Conservation (phyloP, 2,113 vertebrate species). For the Stercorarius parasiticus region DNA sequence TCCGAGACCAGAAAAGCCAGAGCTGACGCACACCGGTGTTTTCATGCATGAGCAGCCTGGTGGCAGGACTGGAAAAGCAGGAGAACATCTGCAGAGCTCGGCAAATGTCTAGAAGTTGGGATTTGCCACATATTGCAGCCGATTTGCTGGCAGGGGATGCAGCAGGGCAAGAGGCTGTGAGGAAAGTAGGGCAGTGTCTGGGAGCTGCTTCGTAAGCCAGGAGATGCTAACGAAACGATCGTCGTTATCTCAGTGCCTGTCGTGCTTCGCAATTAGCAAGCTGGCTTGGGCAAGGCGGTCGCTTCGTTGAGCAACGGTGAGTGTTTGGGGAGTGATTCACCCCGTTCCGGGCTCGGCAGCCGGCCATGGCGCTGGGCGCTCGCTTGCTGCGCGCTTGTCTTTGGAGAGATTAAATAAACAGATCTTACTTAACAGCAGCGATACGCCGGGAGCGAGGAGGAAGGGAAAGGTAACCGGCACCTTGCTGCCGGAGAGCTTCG, state of each 20-base stretch:
- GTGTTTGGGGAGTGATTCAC: conserved; percentile 39
- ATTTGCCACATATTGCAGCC: neutral
- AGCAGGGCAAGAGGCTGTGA: neutral
- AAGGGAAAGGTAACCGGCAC: neutral
- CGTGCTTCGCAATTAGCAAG: neutral
- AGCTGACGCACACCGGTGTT: neutral
- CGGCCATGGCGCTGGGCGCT: neutral
- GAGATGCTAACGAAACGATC: neutral
- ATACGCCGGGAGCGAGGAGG: neutral
- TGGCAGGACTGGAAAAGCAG: conserved; percentile 59
- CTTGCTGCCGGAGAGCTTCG: neutral
- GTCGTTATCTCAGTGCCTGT: neutral
- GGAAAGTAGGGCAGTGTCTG: conserved; percentile 45
- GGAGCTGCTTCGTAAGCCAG: neutral
- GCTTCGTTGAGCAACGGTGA: neutral
- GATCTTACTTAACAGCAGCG: neutral
- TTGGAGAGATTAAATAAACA: neutral
- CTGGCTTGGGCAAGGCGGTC: neutral
- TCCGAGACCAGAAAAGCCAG: conserved; percentile 28
- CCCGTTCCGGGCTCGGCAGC: neutral
- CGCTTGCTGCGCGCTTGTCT: neutral
- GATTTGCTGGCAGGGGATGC: neutral
- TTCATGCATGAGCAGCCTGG: neutral
- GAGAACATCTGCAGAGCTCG: conserved; percentile 54
- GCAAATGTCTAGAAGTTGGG: conserved; percentile 6